A percentile compares a stretch with the other conserved stretches of the same genome.
Conservation (phyloP, 2,113 vertebrate species). For the Stegostoma tigrinum region DNA sequence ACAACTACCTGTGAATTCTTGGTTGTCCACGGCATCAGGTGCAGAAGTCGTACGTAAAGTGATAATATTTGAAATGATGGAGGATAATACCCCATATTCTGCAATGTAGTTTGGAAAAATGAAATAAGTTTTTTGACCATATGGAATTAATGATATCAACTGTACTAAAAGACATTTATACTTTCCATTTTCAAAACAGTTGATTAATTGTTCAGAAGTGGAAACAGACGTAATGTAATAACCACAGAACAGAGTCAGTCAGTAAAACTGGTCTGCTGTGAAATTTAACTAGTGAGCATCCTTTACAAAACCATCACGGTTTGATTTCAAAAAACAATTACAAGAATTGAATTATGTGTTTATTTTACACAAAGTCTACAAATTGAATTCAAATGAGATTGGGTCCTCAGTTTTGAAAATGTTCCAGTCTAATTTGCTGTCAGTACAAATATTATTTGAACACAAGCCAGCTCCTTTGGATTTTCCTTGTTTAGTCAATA, state of each 20-base stretch:
- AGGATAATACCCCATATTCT: not conserved
- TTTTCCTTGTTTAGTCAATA: not conserved
- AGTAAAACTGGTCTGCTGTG: not conserved
- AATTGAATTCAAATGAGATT: not conserved
- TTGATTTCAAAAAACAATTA: not conserved
- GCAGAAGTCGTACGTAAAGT: not conserved
- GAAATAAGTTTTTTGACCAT: not conserved
- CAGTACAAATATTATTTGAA: not conserved
- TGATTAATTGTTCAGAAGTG: not conserved
- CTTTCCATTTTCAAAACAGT: not conserved
- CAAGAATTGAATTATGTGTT: not conserved
- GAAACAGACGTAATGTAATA: not conserved
- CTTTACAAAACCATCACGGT: not conserved
- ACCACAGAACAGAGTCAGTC: not conserved
- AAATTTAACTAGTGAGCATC: not conserved
- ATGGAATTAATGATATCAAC: not conserved
- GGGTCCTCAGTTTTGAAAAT: not conserved
- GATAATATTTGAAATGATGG: not conserved
- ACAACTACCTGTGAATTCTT: conserved; percentile 8
- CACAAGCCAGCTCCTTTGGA: not conserved
- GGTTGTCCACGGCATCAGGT: not conserved
- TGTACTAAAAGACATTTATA: not conserved
- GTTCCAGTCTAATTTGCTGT: not conserved
- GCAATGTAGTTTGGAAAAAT: not conserved
- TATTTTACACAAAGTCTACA: not conserved